These are phyloP conservation scores for Heliconius melpomene DNA, from an alignment of 1,140 invertebrate genomes.

Conservation along the genomic window DNA sequence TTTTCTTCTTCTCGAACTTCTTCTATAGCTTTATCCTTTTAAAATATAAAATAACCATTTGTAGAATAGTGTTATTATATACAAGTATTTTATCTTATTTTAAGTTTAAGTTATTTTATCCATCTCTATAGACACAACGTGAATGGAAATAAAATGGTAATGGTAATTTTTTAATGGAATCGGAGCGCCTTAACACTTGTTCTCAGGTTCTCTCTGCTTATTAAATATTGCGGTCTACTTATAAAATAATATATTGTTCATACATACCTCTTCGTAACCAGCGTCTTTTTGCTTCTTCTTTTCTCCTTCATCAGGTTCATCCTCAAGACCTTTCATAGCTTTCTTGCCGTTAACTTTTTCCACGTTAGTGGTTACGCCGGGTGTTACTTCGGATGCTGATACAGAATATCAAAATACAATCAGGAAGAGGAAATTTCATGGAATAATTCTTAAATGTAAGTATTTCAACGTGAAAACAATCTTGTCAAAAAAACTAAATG, in stretches of 20 bases:
- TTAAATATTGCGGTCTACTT: background rate
- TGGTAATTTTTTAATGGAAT: too few relatives aligned
- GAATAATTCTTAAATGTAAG: too few relatives aligned
- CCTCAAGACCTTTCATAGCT: conserved; percentile 48
- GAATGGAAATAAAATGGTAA: too few relatives aligned
- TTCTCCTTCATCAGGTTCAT: conserved; percentile 57
- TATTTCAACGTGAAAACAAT: too few relatives aligned
- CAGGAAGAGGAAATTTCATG: background rate
- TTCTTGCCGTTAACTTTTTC: conserved; percentile 53
- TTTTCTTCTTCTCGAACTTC: conserved; percentile 50
- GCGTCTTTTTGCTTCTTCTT: conserved; percentile 69
- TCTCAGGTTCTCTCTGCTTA: too few relatives aligned
- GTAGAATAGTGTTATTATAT: too few relatives aligned
- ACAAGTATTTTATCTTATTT: too few relatives aligned
- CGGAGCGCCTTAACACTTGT: too few relatives aligned
- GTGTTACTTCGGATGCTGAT: conserved; percentile 30
- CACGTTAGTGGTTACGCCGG: conserved; percentile 38
- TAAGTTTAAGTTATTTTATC: too few relatives aligned
- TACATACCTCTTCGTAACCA: conserved; percentile 62
- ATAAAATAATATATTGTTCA: background rate
- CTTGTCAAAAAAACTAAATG: too few relatives aligned
- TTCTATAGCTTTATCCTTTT: conserved; percentile 49
- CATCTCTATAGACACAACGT: too few relatives aligned
- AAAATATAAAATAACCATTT: conserved; percentile 20
- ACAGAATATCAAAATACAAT: background rate